phyloP scores from a whole-genome alignment of 2,113 vertebrate genomes.

The Indicator maculatus region DNA sequence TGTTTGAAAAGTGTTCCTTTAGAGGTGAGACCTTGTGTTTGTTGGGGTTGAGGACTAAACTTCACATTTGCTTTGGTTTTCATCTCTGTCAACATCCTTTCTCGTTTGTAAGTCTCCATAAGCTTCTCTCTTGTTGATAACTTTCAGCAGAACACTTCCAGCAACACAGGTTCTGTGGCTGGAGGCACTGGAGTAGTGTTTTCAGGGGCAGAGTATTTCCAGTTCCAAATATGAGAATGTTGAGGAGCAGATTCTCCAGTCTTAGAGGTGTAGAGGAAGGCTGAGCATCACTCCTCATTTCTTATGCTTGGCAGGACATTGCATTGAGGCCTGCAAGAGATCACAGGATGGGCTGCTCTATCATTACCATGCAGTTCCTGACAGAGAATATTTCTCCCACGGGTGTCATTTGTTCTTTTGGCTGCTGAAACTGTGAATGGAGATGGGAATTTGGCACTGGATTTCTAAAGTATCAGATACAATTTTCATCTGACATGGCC shows the following conservation, averaged over 20 bases:
- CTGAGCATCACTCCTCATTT: neutral
- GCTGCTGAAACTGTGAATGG: slow-evolving; percentile 20
- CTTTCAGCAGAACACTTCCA: neutral
- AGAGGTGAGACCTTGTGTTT: neutral
- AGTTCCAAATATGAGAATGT: neutral
- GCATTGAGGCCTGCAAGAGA: neutral
- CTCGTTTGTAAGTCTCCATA: neutral
- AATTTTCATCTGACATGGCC: neutral
- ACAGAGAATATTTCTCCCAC: neutral
- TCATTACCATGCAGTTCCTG: neutral
- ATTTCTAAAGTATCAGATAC: neutral
- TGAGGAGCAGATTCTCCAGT: neutral
- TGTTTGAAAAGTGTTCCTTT: neutral
- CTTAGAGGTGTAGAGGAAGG: neutral
- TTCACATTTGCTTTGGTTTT: neutral
- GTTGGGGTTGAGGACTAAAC: neutral
- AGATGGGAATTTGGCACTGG: slow-evolving; percentile 10
- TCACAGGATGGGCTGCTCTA: neutral
- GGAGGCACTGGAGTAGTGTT: neutral
- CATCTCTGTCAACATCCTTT: neutral
- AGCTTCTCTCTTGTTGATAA: neutral
- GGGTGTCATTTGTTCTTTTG: neutral
- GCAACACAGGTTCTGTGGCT: neutral
- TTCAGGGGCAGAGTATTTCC: neutral
- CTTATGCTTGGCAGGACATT: neutral